Conservation (phyloP, 2,888 invertebrate genomes). For the Dicranocentrus wangi region DNA sequence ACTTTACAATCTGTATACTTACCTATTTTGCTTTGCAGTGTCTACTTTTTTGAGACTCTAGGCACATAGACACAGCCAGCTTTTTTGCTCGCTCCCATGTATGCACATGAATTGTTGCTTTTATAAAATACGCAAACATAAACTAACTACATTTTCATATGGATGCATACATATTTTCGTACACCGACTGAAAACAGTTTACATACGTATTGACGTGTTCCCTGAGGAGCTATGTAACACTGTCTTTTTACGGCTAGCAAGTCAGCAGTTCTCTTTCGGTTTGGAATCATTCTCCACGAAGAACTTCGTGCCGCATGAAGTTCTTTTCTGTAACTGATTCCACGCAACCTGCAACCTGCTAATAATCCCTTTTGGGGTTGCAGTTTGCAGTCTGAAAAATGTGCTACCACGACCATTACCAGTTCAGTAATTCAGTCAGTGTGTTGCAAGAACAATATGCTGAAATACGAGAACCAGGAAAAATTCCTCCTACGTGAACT, state of each 20-base stretch:
- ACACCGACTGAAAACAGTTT: slow-evolving; percentile 16
- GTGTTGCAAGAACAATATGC: neutral
- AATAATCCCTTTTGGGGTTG: slow-evolving; percentile 29
- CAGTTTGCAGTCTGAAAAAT: slow-evolving; percentile 33
- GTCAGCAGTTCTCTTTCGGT: slow-evolving; percentile 27
- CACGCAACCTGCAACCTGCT: slow-evolving; percentile 40
- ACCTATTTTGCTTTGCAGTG: no score
- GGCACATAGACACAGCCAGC: neutral
- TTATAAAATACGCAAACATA: slow-evolving; percentile 11
- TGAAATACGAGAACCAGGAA: neutral
- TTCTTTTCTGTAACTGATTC: slow-evolving; percentile 24
- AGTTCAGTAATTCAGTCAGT: neutral
- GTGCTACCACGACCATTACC: neutral
- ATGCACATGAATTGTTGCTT: slow-evolving; percentile 16
- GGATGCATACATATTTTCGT: neutral
- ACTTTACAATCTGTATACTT: no score
- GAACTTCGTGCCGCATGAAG: slow-evolving; percentile 51
- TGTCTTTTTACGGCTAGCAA: slow-evolving; percentile 31
- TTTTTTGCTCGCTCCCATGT: slow-evolving; percentile 7
- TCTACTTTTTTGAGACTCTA: no score
- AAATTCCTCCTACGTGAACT: slow-evolving; percentile 5
- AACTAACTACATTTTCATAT: slow-evolving; percentile 9
- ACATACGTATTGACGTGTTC: slow-evolving; percentile 46
- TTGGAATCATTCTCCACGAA: slow-evolving; percentile 35
- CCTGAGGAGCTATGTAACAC: slow-evolving; percentile 34